Conservation (phyloP, 2,888 invertebrate genomes). For the Lomographa bimaculata region DNA sequence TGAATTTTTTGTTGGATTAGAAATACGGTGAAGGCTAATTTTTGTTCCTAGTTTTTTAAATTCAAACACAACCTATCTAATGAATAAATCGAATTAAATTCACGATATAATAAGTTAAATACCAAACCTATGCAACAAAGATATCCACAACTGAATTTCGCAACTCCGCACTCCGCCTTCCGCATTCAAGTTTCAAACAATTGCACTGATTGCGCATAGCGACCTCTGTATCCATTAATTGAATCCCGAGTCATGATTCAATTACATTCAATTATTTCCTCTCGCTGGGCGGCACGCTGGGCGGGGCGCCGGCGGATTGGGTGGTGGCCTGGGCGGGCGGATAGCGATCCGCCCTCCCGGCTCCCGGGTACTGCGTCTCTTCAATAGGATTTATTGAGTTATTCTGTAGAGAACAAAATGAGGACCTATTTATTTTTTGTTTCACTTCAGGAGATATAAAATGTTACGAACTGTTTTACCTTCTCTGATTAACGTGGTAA, state of each 20-base stretch:
- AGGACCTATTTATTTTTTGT: slow-evolving; percentile 3
- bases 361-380: slow-evolving; percentile 42
- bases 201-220: slow-evolving; percentile 56
- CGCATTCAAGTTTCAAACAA: slow-evolving; percentile 46
- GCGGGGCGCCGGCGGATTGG: slow-evolving; percentile 60
- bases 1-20: too few relatives aligned
- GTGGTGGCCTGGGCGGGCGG: slow-evolving; percentile 66
- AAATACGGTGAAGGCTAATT: too few relatives aligned
- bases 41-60: too few relatives aligned
- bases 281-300: slow-evolving; percentile 55
- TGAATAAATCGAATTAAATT: too few relatives aligned
- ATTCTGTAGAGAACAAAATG: slow-evolving; percentile 9
- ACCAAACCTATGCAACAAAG: not conserved
- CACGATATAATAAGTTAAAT: too few relatives aligned
- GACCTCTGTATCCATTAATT: slow-evolving; percentile 54
- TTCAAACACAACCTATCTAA: too few relatives aligned
- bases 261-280: slow-evolving; percentile 72
- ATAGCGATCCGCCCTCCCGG: slow-evolving; percentile 56
- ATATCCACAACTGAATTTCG: slow-evolving; percentile 8
- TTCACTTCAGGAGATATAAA: too few relatives aligned
- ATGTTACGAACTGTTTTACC: too few relatives aligned
- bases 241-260: slow-evolving; percentile 70
- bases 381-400: slow-evolving; percentile 23
- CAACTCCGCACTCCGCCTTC: slow-evolving; percentile 8
- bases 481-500: too few relatives aligned